phyloP scores from a whole-genome alignment of 23 tunicate species.

The Halocynthia roretzi region DNA sequence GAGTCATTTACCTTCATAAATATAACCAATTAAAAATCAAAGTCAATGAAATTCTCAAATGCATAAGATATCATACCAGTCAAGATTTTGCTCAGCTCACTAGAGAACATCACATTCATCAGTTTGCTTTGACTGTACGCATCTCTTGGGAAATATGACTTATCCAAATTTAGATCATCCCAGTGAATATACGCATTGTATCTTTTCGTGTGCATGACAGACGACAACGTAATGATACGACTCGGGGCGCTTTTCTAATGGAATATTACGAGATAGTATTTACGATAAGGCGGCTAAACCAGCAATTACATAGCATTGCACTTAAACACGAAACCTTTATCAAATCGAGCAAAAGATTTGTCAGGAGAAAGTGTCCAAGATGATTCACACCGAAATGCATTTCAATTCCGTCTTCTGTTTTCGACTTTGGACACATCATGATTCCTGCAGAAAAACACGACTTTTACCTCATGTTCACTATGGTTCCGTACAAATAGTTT shows the following conservation, averaged over 20 bases:
- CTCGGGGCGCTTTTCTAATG: constrained; percentile 19
- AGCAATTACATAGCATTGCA: no score
- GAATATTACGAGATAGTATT: no score
- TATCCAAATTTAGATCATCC: constrained; percentile 21
- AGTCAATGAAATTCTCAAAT: no score
- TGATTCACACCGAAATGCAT: no score
- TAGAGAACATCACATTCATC: constrained; percentile 23
- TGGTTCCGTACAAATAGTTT: not conserved
- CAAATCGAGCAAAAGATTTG: no score
- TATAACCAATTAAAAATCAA: no score
- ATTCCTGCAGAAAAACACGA: not conserved
- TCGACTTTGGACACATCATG: no score
- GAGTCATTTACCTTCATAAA: no score
- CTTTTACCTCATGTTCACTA: not conserved
- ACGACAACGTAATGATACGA: constrained; percentile 18
- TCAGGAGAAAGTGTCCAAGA: no score
- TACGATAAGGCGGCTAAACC: no score
- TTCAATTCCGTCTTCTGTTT: no score
- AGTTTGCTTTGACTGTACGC: constrained; percentile 31
- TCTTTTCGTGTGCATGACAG: constrained; percentile 17
- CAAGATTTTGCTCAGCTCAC: constrained; percentile 13
- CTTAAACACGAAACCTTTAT: no score
- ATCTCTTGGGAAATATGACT: constrained; percentile 9
- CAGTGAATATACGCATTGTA: constrained; percentile 23
- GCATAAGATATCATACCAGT: not conserved